These are phyloP conservation scores for Equus przewalskii DNA, from an alignment of 2,113 vertebrate species.

Conservation along the genomic window DNA sequence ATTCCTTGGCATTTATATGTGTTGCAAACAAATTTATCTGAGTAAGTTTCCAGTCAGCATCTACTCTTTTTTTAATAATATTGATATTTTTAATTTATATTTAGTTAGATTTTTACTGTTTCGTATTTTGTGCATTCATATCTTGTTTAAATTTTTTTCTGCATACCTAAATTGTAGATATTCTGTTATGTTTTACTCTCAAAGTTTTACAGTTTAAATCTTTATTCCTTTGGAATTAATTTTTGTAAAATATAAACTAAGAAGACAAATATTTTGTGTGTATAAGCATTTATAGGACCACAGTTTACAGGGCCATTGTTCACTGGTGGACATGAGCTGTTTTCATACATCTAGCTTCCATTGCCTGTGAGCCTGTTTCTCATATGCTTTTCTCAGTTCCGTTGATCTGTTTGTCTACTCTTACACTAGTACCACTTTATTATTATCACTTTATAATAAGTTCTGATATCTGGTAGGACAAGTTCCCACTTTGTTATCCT, in stretches of 20 bases:
- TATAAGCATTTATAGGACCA: background rate
- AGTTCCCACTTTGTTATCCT: too few relatives aligned
- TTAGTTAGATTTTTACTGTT: background rate
- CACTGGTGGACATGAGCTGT: background rate
- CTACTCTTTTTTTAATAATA: background rate
- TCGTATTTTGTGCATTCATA: background rate
- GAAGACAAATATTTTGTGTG: background rate
- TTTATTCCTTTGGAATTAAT: too few relatives aligned
- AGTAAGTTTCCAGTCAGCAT: background rate
- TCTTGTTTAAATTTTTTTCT: too few relatives aligned
- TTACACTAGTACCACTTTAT: too few relatives aligned
- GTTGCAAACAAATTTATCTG: background rate
- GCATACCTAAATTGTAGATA: too few relatives aligned
- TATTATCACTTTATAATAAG: too few relatives aligned
- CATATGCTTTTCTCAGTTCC: background rate
- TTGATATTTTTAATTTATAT: background rate
- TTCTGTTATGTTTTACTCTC: too few relatives aligned
- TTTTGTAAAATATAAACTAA: background rate
- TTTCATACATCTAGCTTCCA: background rate
- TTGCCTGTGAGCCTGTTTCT: background rate
- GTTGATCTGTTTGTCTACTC: too few relatives aligned
- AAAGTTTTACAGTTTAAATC: too few relatives aligned
- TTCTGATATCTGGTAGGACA: too few relatives aligned
- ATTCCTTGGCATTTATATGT: background rate
- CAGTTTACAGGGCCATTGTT: background rate